Evolutionary conservation across 1,140 invertebrate species (phyloP).

Genomic region (Anoplolepis gracilipes): DNA sequence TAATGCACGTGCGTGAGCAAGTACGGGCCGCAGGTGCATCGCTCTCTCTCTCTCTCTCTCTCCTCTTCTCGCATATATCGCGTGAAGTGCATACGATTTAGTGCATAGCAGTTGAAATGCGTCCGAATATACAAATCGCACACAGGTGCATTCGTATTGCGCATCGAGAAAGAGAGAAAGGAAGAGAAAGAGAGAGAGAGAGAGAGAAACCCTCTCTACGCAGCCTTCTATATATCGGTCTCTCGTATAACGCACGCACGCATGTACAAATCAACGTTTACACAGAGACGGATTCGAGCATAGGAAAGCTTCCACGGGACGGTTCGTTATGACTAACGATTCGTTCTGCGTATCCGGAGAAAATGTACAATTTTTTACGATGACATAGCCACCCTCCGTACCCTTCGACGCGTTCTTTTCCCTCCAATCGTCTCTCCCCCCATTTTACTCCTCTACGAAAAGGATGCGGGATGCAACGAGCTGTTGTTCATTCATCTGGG

Average conservation of each 20-base stretch:
- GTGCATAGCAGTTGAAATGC: not conserved
- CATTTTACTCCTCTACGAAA: not conserved
- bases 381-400: not conserved
- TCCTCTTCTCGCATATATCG: constrained; percentile 23
- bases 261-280: constrained; percentile 52
- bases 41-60: not conserved
- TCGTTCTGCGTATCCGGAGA: constrained; percentile 46
- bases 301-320: constrained; percentile 26
- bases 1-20: constrained; percentile 60
- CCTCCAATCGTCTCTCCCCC: not conserved
- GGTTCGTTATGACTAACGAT: constrained; percentile 65
- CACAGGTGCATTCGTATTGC: constrained; percentile 36
- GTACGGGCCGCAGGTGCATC: constrained; percentile 11
- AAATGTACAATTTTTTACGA: constrained; percentile 64
- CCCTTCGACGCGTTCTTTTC: not conserved
- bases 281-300: constrained; percentile 45
- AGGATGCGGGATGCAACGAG: constrained; percentile 43
- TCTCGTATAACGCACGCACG: constrained; percentile 19
- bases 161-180: not conserved
- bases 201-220: not conserved
- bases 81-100: constrained; percentile 14
- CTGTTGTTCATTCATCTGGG: constrained; percentile 46
- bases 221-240: constrained; percentile 13
- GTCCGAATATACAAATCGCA: not conserved
- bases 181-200: not conserved